phyloP scores from a whole-genome alignment of 2,113 vertebrate genomes.

The Aplodontia rufa region DNA sequence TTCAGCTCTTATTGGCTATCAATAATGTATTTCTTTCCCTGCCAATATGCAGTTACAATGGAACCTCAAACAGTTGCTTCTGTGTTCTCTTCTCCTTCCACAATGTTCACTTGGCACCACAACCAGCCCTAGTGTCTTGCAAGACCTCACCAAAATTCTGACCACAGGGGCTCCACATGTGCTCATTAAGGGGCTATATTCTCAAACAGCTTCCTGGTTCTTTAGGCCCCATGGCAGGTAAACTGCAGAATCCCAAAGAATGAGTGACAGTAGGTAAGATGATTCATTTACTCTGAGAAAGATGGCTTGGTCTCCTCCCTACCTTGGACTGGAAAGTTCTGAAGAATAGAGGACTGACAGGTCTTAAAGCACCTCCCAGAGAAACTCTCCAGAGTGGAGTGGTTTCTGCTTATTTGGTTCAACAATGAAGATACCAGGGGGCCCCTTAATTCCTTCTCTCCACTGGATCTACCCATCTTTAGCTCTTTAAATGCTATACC shows the following conservation, averaged over 20 bases:
- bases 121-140: not conserved
- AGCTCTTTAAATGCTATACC: not conserved
- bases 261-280: not conserved
- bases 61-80: not conserved
- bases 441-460: not conserved
- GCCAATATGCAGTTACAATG: not conserved
- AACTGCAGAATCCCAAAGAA: not conserved
- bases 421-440: not conserved
- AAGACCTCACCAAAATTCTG: not conserved
- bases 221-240: not conserved
- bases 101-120: not conserved
- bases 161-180: not conserved
- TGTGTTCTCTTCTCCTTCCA: not conserved
- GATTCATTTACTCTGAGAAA: not conserved
- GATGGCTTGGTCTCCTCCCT: not conserved
- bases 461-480: not conserved
- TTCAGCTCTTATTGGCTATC: not conserved
- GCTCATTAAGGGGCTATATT: not conserved
- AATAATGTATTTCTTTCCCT: not conserved
- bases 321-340: not conserved
- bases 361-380: not conserved
- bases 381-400: not conserved
- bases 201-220: not conserved
- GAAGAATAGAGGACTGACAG: not conserved
- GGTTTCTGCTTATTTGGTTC: constrained; percentile 11